Evolutionary conservation across 2,888 invertebrate species (phyloP).

Genomic region (Cosmopolites sordidus): DNA sequence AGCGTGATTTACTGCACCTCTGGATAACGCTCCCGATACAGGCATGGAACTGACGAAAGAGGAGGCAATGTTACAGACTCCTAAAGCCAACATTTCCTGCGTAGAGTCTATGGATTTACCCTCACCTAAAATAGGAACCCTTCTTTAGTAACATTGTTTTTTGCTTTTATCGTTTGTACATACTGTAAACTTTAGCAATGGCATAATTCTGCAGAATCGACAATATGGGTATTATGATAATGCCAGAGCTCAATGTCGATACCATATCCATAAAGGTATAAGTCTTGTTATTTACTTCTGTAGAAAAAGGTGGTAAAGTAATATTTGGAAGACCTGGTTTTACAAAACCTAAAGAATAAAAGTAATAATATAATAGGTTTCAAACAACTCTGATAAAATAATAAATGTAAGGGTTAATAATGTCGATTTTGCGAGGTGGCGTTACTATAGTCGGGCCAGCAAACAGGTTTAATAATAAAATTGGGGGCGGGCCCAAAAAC

Average conservation of each 20-base stretch:
- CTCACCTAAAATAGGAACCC: conserved; percentile 49
- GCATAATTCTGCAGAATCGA: conserved; percentile 68
- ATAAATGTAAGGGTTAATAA: too few species aligned
- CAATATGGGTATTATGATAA: conserved; percentile 63
- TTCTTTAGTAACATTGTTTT: background rate
- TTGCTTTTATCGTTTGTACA: background rate
- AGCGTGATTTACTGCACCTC: conserved; percentile 67
- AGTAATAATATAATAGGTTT: too few species aligned
- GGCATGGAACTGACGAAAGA: conserved; percentile 68
- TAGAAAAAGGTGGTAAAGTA: conserved; percentile 62
- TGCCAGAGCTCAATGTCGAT: conserved; percentile 59
- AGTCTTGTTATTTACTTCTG: conserved; percentile 55
- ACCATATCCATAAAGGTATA: conserved; percentile 56
- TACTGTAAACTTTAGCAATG: conserved; percentile 64
- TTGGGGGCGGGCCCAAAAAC: too few species aligned
- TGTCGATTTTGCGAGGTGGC: too few species aligned
- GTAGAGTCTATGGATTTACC: conserved; percentile 62
- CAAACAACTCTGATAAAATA: too few species aligned
- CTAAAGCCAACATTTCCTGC: conserved; percentile 67
- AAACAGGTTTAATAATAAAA: too few species aligned
- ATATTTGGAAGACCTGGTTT: conserved; percentile 66
- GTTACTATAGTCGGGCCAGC: too few species aligned
- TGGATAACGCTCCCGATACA: conserved; percentile 58
- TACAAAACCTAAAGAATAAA: conserved; percentile 59
- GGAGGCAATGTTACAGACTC: conserved; percentile 61